A percentile compares a stretch with the other conserved stretches of the same genome.
These are phyloP conservation scores for Phaethornis superciliosus DNA, from an alignment of 2,113 vertebrate genomes.

Conservation along the genomic window DNA sequence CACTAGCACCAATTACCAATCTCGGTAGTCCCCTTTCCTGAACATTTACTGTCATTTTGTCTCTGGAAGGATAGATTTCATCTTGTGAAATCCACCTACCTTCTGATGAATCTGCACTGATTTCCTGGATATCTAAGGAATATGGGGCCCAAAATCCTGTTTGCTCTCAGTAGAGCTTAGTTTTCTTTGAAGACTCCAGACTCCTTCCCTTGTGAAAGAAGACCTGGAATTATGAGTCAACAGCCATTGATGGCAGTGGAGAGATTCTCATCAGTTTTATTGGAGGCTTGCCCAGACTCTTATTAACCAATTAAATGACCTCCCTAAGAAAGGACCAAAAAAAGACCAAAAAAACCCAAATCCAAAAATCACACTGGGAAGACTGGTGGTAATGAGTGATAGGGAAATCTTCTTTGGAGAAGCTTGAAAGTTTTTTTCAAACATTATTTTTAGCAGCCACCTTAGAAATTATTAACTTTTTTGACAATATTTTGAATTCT, in stretches of 20 bases:
- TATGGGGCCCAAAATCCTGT: neutral
- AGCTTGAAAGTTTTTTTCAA: slow-evolving; percentile 5
- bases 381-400: neutral
- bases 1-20: neutral
- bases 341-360: neutral
- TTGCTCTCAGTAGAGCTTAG: neutral
- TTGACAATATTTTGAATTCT: slow-evolving; percentile 46
- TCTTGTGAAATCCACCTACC: neutral
- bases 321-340: neutral
- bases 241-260: neutral
- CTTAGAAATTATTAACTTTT: slow-evolving; percentile 24
- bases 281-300: neutral
- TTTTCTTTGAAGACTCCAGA: neutral
- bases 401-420: slow-evolving; percentile 9
- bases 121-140: neutral
- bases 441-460: slow-evolving; percentile 12
- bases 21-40: neutral
- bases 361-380: neutral
- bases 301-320: slow-evolving; percentile 19
- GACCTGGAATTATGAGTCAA: slow-evolving; percentile 11
- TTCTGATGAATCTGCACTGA: neutral
- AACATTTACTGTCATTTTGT: neutral
- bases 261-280: neutral
- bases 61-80: neutral
- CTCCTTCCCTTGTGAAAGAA: neutral